These are phyloP conservation scores for Ips nitidus DNA, from an alignment of 1,140 invertebrate genomes.

Conservation along the genomic window DNA sequence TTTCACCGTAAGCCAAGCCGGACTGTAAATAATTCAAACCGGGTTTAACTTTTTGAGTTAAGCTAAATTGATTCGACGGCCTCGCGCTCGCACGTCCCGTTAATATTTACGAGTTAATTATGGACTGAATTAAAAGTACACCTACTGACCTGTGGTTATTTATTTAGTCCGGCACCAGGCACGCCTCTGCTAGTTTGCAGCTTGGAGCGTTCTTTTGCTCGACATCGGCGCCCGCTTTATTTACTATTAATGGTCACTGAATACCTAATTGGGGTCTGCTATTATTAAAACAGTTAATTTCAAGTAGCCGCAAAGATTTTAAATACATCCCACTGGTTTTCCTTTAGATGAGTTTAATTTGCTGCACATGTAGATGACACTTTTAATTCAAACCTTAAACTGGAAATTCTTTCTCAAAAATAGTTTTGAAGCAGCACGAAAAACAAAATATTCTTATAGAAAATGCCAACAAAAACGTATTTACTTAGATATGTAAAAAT, in stretches of 20 bases:
- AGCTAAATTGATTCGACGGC: conserved; percentile 25
- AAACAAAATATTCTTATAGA: no score
- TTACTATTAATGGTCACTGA: not conserved
- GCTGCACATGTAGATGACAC: no score
- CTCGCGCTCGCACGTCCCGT: not conserved
- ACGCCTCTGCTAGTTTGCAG: not conserved
- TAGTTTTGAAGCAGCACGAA: no score
- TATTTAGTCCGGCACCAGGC: conserved; percentile 1
- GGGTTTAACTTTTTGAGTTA: conserved; percentile 24
- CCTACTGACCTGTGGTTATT: conserved; percentile 14
- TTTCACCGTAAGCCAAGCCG: not conserved
- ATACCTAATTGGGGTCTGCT: not conserved
- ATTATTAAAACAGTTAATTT: not conserved
- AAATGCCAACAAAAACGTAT: no score
- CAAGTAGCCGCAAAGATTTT: not conserved
- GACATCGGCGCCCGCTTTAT: not conserved
- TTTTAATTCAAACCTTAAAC: no score
- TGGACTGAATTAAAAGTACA: conserved; percentile 16
- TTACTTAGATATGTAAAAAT: no score
- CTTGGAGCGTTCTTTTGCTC: not conserved
- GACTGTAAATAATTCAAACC: conserved; percentile 15
- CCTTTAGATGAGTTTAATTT: no score
- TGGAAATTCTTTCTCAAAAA: no score
- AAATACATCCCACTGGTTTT: no score
- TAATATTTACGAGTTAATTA: conserved; percentile 28